These are phyloP conservation scores for Epinotia bilunana DNA, from an alignment of 2,888 invertebrate genomes.

Conservation along the genomic window DNA sequence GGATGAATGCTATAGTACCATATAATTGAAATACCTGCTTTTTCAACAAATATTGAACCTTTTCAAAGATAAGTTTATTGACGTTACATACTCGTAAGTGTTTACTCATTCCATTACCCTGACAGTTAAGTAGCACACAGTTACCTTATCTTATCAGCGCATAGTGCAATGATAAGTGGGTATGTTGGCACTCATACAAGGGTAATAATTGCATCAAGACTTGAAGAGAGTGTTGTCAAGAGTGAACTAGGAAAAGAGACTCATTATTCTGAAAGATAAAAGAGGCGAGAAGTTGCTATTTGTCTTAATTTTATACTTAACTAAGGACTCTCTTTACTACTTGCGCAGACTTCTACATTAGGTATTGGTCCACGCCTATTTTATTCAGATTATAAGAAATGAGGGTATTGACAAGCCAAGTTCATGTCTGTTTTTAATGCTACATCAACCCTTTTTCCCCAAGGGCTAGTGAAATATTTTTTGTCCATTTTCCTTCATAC, in stretches of 20 bases:
- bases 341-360: not conserved
- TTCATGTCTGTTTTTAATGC: constrained; percentile 15
- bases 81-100: constrained; percentile 16
- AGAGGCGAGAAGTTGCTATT: not conserved
- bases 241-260: not conserved
- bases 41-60: not conserved
- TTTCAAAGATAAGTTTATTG: constrained; percentile 2
- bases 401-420: not conserved
- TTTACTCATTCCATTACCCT: constrained; percentile 26
- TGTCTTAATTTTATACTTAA: not conserved
- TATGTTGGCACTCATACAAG: not conserved
- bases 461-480: constrained; percentile 19
- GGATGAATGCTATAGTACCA: not conserved
- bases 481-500: constrained; percentile 26
- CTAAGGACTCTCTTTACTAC: not conserved
- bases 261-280: not conserved
- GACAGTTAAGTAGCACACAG: constrained; percentile 3
- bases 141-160: constrained; percentile 26
- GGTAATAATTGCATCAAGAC: constrained; percentile 16
- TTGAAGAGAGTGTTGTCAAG: too few relatives aligned
- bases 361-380: not conserved
- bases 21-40: not conserved
- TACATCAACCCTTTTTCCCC: not conserved
- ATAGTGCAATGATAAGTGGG: constrained; percentile 25
- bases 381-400: not conserved